Evolutionary conservation across 2,888 invertebrate species (phyloP).

Genomic region (Callosobruchus maculatus): DNA sequence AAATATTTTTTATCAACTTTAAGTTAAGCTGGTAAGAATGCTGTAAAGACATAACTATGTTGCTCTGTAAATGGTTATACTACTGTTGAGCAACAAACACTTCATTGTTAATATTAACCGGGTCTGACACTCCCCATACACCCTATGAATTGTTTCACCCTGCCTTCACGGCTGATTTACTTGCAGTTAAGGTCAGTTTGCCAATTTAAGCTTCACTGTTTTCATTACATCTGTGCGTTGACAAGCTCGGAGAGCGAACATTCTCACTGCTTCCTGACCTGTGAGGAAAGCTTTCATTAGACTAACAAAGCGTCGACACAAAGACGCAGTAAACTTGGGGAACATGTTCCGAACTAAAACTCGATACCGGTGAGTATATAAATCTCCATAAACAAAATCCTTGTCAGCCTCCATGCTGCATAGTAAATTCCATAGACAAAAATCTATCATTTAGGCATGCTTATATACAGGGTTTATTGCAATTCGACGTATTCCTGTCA

Average conservation of each 20-base stretch:
- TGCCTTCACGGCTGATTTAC: too few relatives aligned
- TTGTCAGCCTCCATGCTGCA: neutral
- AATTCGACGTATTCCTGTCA: too few relatives aligned
- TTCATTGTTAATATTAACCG: too few relatives aligned
- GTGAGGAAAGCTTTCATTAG: neutral
- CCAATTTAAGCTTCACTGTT: neutral
- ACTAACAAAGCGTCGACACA: neutral
- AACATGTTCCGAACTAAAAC: neutral
- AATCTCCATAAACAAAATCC: neutral
- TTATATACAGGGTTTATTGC: neutral
- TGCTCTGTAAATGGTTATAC: too few relatives aligned
- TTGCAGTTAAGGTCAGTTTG: neutral
- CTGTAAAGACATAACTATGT: too few relatives aligned
- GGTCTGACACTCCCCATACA: too few relatives aligned
- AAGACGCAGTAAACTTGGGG: neutral
- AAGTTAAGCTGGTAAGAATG: too few relatives aligned
- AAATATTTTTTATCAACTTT: too few relatives aligned
- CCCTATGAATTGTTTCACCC: too few relatives aligned
- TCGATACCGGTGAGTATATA: neutral
- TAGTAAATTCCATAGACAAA: neutral
- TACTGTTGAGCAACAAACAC: too few relatives aligned
- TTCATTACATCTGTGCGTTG: neutral
- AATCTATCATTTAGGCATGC: neutral
- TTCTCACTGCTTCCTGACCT: neutral
- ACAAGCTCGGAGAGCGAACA: neutral